A percentile compares a stretch with the other conserved stretches of the same genome.
Evolutionary conservation across 30 jellyfish, hydroid and myxozoan species (phyloP).

Genomic region (Turritopsis rubra): DNA sequence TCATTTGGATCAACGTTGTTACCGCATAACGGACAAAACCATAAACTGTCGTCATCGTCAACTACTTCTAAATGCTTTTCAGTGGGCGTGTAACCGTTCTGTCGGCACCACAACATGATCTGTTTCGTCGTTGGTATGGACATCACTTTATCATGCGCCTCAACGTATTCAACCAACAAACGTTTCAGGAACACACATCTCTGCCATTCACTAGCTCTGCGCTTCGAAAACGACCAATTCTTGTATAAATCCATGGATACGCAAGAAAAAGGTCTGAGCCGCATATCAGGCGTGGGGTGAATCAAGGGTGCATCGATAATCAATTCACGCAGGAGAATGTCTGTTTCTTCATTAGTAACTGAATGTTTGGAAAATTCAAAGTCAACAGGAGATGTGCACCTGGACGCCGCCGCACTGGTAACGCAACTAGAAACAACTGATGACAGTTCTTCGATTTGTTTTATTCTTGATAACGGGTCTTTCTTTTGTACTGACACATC

Average conservation of each 20-base stretch:
- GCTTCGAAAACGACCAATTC: conserved; percentile 77
- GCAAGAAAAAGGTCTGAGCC: conserved; percentile 48
- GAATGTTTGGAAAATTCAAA: not conserved
- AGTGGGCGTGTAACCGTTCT: conserved; percentile 77
- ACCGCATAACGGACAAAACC: conserved; percentile 68
- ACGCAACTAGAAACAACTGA: conserved; percentile 21
- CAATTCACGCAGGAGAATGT: conserved; percentile 29
- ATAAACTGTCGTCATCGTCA: conserved; percentile 4
- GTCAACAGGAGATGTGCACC: conserved; percentile 23
- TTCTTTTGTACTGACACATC: not conserved
- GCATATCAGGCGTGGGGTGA: conserved; percentile 20
- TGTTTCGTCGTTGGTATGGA: conserved; percentile 43
- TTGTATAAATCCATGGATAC: conserved; percentile 45
- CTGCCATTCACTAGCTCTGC: conserved; percentile 96
- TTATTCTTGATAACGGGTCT: not conserved
- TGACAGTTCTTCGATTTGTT: not conserved
- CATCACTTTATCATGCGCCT: conserved; percentile 16
- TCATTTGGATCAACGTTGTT: conserved; percentile 13
- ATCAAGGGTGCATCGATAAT: conserved; percentile 51
- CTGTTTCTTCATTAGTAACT: conserved; percentile 23
- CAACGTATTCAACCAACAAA: conserved; percentile 12
- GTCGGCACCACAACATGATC: conserved; percentile 78
- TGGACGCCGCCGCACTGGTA: conserved; percentile 16
- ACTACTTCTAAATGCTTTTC: conserved; percentile 44
- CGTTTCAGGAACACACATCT: conserved; percentile 56